phyloP scores from a whole-genome alignment of 1,140 invertebrate species.

The Odontomachus brunneus region DNA sequence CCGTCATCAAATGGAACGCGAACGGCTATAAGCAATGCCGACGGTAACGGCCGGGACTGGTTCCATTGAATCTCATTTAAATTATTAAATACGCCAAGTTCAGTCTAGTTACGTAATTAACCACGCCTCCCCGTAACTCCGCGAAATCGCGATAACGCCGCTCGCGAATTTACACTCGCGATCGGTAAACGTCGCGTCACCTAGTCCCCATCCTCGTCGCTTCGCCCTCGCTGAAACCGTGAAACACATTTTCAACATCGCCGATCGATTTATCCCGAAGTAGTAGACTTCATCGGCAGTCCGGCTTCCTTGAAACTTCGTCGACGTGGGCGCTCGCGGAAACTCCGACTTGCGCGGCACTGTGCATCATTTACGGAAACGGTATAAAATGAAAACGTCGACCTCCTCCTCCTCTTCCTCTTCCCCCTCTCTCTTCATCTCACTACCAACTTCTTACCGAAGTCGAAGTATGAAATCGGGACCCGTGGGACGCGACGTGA shows the following conservation, averaged over 20 bases:
- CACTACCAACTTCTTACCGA: neutral
- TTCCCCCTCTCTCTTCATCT: no score
- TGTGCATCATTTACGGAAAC: neutral
- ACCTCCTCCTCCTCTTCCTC: neutral
- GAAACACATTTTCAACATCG: neutral
- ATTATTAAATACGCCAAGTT: slow-evolving; percentile 52
- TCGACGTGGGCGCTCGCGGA: no score
- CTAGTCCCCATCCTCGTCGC: neutral
- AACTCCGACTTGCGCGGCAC: neutral
- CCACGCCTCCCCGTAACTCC: neutral
- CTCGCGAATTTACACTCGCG: neutral
- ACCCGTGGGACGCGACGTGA: neutral
- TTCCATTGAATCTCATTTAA: slow-evolving; percentile 40
- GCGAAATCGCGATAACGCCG: neutral
- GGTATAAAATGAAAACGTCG: neutral
- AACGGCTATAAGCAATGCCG: slow-evolving; percentile 13
- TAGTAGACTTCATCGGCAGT: neutral
- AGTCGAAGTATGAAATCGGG: slow-evolving; percentile 18
- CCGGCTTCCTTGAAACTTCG: neutral
- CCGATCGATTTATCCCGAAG: neutral
- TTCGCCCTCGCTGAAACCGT: neutral
- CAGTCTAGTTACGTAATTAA: slow-evolving; percentile 42
- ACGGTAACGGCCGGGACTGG: no score
- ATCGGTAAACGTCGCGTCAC: neutral
- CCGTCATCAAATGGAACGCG: slow-evolving; percentile 47